These are phyloP conservation scores for Pedionomus torquatus DNA, from an alignment of 2,113 vertebrate species.

Conservation along the genomic window DNA sequence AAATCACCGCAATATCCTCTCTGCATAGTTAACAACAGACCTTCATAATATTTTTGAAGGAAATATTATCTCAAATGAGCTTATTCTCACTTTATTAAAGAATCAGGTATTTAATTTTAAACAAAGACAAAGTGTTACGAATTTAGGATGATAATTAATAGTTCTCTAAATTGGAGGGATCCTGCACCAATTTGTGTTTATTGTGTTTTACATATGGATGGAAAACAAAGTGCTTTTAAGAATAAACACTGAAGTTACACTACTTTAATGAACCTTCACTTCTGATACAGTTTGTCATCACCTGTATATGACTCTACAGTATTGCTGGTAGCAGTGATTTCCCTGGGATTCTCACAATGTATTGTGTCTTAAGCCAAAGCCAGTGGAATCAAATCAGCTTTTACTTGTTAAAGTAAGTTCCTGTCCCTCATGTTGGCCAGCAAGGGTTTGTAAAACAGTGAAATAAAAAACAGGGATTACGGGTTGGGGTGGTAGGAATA, in stretches of 20 bases:
- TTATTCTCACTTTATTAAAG: neutral
- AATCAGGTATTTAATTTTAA: neutral
- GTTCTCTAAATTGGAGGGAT: neutral
- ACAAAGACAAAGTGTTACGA: neutral
- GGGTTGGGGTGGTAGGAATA: rapidly evolving
- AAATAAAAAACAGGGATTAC: neutral
- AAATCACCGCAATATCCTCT: neutral
- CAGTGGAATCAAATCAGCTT: neutral
- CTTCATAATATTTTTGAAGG: neutral
- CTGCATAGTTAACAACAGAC: neutral
- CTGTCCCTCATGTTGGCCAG: neutral
- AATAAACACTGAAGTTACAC: neutral
- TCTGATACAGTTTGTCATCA: neutral
- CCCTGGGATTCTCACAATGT: neutral
- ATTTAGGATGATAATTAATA: neutral
- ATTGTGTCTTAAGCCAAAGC: neutral
- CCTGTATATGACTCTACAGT: neutral
- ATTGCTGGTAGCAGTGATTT: neutral
- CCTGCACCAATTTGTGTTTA: neutral
- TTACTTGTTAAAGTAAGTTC: neutral
- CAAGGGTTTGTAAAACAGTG: neutral
- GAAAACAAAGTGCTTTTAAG: neutral
- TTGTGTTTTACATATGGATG: neutral
- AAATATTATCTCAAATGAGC: neutral
- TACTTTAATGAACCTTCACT: neutral